Evolutionary conservation across 1,140 invertebrate genomes (phyloP).

Genomic region (Neelides sp.): DNA sequence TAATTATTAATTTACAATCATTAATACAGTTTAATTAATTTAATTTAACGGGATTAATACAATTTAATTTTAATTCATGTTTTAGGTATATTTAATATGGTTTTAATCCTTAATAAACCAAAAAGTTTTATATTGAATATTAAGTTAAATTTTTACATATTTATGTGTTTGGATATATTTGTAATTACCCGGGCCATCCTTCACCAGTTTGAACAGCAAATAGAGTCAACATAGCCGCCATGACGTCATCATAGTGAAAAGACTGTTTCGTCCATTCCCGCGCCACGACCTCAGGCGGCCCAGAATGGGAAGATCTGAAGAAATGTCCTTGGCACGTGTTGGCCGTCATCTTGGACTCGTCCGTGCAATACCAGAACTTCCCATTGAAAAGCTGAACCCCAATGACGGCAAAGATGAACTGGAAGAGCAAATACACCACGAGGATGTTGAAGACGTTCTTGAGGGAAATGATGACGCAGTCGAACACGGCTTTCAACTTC

Average conservation of each 20-base stretch:
- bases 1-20: neutral
- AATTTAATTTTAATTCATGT: too few species aligned
- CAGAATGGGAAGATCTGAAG: slow-evolving; percentile 21
- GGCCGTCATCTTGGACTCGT: slow-evolving; percentile 87
- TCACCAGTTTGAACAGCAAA: slow-evolving; percentile 99
- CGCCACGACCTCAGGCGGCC: slow-evolving; percentile 65
- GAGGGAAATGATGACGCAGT: slow-evolving; percentile 99
- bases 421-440: slow-evolving; percentile 99
- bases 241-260: slow-evolving; percentile 98
- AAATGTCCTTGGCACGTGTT: slow-evolving; percentile 88
- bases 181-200: slow-evolving; percentile 90
- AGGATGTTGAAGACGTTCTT: slow-evolving; percentile 99
- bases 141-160: neutral
- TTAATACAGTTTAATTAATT: neutral
- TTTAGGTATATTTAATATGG: slow-evolving; percentile 1
- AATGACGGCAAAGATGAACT: slow-evolving; percentile 99
- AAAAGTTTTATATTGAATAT: neutral
- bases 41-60: too few species aligned
- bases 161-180: neutral
- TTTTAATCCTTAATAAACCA: neutral
- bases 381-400: slow-evolving; percentile 99
- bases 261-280: slow-evolving; percentile 75
- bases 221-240: slow-evolving; percentile 91
- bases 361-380: slow-evolving; percentile 97
- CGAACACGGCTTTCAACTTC: slow-evolving; percentile 97